These are phyloP conservation scores for Orius laevigatus DNA, from an alignment of 1,140 invertebrate genomes.

Conservation along the genomic window DNA sequence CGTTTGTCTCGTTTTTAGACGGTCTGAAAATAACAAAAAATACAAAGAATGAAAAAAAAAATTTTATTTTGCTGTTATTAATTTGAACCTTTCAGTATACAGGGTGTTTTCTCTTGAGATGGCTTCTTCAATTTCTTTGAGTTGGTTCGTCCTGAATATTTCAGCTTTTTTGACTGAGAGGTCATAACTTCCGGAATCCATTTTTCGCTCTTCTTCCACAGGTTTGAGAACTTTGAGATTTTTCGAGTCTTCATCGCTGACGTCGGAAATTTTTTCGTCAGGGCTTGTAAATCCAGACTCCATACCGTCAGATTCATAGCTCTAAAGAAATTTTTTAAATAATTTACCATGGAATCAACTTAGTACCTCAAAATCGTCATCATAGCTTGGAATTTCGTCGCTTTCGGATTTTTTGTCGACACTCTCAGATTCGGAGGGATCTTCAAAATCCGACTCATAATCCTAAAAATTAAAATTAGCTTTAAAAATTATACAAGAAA, in stretches of 20 bases:
- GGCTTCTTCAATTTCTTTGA: constrained; percentile 23
- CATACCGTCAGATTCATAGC: too few species aligned
- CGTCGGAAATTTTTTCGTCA: constrained; percentile 18
- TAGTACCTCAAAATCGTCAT: constrained; percentile 1
- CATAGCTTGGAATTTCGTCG: too few species aligned
- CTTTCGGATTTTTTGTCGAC: too few species aligned
- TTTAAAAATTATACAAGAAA: too few species aligned
- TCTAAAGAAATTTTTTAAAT: too few species aligned
- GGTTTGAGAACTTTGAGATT: constrained; percentile 22
- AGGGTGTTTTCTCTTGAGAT: constrained; percentile 24
- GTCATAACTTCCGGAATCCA: constrained; percentile 50
- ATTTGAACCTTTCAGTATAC: constrained; percentile 18
- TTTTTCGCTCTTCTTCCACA: constrained; percentile 40
- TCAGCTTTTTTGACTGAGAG: constrained; percentile 28
- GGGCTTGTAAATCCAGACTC: constrained; percentile 25
- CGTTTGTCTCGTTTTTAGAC: too few species aligned
- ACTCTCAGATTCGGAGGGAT: constrained; percentile 26
- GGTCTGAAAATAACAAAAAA: too few species aligned
- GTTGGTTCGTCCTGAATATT: constrained; percentile 26
- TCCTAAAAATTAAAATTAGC: constrained; percentile 23
- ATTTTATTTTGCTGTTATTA: too few species aligned
- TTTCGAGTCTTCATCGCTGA: constrained; percentile 21
- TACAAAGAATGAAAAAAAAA: too few species aligned
- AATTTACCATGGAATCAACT: constrained; percentile 14
- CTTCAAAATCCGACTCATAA: constrained; percentile 39